Conservation (phyloP, 2,797 vertebrate species). For the Otolemur crassicaudatus region DNA sequence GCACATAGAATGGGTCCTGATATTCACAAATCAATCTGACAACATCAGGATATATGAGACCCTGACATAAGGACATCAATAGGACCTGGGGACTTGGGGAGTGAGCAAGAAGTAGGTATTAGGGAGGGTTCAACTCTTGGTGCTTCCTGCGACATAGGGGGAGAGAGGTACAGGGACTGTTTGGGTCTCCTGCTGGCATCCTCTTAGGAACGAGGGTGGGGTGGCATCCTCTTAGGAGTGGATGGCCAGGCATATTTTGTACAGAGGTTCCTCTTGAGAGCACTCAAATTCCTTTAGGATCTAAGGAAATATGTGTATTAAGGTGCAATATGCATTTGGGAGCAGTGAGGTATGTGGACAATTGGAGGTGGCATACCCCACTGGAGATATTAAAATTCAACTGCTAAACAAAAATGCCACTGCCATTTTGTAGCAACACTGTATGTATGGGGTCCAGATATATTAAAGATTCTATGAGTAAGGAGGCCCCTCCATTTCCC, state of each 20-base stretch:
- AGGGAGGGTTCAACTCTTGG: not conserved
- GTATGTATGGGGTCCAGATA: not conserved
- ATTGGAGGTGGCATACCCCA: not conserved
- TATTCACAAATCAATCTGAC: not conserved
- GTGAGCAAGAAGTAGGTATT: not conserved
- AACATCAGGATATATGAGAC: not conserved
- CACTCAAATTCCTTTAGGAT: not conserved
- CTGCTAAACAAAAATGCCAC: not conserved
- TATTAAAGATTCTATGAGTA: not conserved
- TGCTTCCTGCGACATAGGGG: not conserved
- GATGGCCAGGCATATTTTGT: not conserved
- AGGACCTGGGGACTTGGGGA: not conserved
- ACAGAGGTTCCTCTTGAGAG: not conserved
- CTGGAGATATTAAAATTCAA: not conserved
- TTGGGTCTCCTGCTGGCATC: not conserved
- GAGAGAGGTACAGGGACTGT: not conserved
- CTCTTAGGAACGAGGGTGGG: not conserved
- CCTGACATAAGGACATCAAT: not conserved
- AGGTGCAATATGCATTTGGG: not conserved
- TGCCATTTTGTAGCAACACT: not conserved
- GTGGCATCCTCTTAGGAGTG: not conserved
- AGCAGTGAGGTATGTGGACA: not conserved
- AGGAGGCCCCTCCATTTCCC: not conserved
- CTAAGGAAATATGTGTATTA: not conserved
- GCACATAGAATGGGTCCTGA: not conserved